Base-by-base conservation (phyloP, 1,140 invertebrate species). In the Drosophila repletoides region DNA sequence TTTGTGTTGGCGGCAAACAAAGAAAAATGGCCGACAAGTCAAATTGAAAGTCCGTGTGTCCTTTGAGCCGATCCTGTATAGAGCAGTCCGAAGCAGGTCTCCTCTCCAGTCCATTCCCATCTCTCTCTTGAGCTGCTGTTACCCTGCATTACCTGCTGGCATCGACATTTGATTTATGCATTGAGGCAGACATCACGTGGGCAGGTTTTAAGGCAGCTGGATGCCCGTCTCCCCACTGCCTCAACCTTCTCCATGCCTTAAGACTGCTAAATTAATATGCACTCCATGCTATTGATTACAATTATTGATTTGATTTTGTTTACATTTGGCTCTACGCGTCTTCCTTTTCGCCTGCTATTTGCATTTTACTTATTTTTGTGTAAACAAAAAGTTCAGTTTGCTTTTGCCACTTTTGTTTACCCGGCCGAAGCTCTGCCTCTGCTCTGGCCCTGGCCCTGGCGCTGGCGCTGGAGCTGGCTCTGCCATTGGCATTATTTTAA, bases 401-500 rank as follows among this genome's bases (percentile, higher is more conserved):
- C 31, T 53, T n/a, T 63, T 63, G 58, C 17, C 65, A 48, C 49
- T 68, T 63, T 40, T 68, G 59, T 63, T 63, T 53, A 49, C 65
- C 19, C 40, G n/a, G n/a, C n/a, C n/a, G n/a, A n/a, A n/a, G n/a
- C n/a, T n/a, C n/a, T n/a, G n/a, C n/a, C n/a, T n/a, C n/a, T n/a
- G n/a, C n/a, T n/a, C n/a, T n/a, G n/a, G n/a, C n/a, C n/a, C n/a
- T n/a, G n/a, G n/a, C n/a, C n/a, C n/a, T n/a, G n/a, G n/a, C n/a
- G n/a, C n/a, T n/a, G n/a, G n/a, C n/a, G n/a, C n/a, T n/a, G n/a
- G n/a, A n/a, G n/a, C n/a, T n/a, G 19, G 38, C 19, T 31, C 21
- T 21, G 14, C 58, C 61, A 73, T n/a, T 51, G 52, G 65, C 69
- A 73, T 60, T 73, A 60, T 65, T 74, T 70, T 45, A 79, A 79